phyloP scores from a whole-genome alignment of 2,113 vertebrate species.

The Melanocharis versteri region DNA sequence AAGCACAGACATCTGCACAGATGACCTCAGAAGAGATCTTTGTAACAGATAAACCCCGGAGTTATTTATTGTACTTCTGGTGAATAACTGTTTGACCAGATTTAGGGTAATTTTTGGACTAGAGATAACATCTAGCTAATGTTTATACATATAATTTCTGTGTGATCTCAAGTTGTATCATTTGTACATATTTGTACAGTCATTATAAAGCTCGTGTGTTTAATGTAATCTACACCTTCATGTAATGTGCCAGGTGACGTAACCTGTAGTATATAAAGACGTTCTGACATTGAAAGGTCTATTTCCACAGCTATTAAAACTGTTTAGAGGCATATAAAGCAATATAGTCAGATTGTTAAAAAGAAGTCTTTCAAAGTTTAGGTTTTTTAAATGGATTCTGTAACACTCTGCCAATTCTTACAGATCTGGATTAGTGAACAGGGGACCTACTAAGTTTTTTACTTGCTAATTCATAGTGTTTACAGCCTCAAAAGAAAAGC shows the following conservation, averaged over 20 bases:
- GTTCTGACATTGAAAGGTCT: slow-evolving; percentile 5
- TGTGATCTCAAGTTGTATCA: slow-evolving; percentile 25
- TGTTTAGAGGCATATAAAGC: slow-evolving; percentile 51
- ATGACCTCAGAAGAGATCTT: slow-evolving; percentile 45
- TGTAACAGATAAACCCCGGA: slow-evolving; percentile 32
- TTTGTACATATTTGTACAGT: slow-evolving; percentile 45
- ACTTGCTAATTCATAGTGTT: background rate
- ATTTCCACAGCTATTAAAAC: slow-evolving; percentile 39
- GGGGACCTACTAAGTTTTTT: background rate
- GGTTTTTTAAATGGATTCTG: slow-evolving; percentile 19
- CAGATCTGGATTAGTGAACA: background rate
- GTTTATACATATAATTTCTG: background rate
- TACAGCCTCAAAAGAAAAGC: background rate
- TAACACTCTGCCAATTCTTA: background rate
- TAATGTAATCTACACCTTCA: slow-evolving; percentile 27
- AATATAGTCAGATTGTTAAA: background rate
- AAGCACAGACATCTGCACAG: slow-evolving; percentile 33
- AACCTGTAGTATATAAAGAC: background rate
- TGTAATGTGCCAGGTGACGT: background rate
- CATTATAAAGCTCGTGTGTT: background rate
- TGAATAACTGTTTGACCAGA: slow-evolving; percentile 23
- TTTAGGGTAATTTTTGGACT: background rate
- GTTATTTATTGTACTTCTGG: slow-evolving; percentile 53
- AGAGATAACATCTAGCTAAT: slow-evolving; percentile 39
- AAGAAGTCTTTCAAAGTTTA: background rate